Conservation (phyloP, 2,888 invertebrate genomes). For the Leptura quadrifasciata region DNA sequence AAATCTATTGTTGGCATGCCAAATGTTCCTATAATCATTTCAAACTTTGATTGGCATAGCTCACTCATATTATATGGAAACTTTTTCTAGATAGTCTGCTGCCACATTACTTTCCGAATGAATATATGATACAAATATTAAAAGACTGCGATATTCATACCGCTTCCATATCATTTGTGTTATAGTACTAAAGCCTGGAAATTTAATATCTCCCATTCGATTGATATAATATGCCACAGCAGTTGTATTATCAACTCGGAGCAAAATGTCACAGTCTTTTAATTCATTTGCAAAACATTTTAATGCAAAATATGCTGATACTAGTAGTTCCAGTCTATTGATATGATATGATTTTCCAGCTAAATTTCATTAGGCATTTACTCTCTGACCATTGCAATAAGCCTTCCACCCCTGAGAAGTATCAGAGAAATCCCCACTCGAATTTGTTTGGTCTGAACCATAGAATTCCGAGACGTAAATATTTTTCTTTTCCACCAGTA, state of each 20-base stretch:
- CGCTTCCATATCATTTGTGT: background rate
- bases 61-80: background rate
- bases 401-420: conserved; percentile 16
- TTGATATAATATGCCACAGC: background rate
- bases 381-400: background rate
- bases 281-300: background rate
- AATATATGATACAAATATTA: conserved; percentile 16
- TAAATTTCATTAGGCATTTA: conserved; percentile 19
- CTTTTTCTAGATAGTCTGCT: conserved; percentile 19
- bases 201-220: background rate
- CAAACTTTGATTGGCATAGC: conserved; percentile 29
- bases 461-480: background rate
- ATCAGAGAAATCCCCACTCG: background rate
- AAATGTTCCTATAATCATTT: conserved; percentile 41
- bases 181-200: background rate
- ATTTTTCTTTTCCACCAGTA: conserved; percentile 9
- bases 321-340: conserved; percentile 51
- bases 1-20: conserved; percentile 55
- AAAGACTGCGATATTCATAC: conserved; percentile 36
- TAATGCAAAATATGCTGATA: background rate
- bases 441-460: background rate
- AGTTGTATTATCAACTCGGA: background rate
- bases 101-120: conserved; percentile 28
- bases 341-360: conserved; percentile 36
- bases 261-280: background rate